A percentile compares a stretch with the other conserved stretches of the same genome.
phyloP scores from a whole-genome alignment of 2,888 invertebrate genomes.

The Napeogenes sylphis region DNA sequence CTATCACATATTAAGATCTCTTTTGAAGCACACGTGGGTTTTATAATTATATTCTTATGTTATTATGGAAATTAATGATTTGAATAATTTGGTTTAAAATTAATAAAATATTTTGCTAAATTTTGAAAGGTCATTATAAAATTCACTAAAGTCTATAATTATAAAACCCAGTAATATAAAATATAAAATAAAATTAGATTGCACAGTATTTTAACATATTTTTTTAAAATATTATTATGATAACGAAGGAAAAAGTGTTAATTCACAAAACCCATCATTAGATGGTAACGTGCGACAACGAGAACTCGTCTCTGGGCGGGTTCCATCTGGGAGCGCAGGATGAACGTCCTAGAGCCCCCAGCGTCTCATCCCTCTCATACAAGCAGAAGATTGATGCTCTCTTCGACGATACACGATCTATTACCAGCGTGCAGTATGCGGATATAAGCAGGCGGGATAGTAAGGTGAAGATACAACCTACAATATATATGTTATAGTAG shows the following conservation, averaged over 20 bases:
- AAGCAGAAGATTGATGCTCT: constrained; percentile 92
- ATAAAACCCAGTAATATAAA: too few species aligned
- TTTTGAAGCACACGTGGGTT: constrained; percentile 20
- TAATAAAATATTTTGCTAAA: too few species aligned
- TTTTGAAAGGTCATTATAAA: too few species aligned
- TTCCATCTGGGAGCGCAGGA: constrained; percentile 68
- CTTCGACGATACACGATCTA: constrained; percentile 84
- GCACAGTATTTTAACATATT: too few species aligned
- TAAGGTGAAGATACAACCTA: constrained; percentile 43
- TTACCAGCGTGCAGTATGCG: constrained; percentile 66
- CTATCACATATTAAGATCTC: constrained; percentile 2
- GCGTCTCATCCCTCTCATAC: constrained; percentile 80
- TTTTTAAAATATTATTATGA: background rate
- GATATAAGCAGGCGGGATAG: constrained; percentile 57
- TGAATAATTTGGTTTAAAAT: too few species aligned
- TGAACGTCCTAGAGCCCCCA: constrained; percentile 63
- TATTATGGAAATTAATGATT: too few species aligned
- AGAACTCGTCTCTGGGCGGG: constrained; percentile 59
- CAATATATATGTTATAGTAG: background rate
- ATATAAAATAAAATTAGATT: background rate
- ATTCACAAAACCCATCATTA: constrained; percentile 29
- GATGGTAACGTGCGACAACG: constrained; percentile 74
- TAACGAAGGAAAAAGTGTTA: background rate
- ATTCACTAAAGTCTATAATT: too few species aligned
- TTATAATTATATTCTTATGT: too few species aligned